phyloP scores from a whole-genome alignment of 1,140 invertebrate species.

The Nautilus pompilius region DNA sequence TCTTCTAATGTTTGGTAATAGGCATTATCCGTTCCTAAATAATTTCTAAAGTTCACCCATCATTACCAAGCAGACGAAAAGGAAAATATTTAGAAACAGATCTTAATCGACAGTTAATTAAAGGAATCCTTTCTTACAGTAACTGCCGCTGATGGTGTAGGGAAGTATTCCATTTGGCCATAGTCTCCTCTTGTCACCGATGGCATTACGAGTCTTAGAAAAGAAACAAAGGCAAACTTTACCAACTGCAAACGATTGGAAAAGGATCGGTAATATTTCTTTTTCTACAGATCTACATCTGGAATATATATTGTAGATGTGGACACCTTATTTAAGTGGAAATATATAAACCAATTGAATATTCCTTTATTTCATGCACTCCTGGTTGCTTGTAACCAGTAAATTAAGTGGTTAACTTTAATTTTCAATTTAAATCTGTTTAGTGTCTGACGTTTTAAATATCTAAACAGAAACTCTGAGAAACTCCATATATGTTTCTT shows the following conservation, averaged over 20 bases:
- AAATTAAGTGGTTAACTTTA: too few relatives aligned
- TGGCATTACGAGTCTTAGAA: neutral
- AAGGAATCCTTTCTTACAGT: neutral
- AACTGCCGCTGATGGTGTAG: neutral
- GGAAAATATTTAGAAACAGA: too few relatives aligned
- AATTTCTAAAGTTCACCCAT: too few relatives aligned
- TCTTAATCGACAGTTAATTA: too few relatives aligned
- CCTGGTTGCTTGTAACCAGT: neutral
- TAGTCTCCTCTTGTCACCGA: neutral
- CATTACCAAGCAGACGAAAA: too few relatives aligned
- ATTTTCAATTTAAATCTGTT: too few relatives aligned
- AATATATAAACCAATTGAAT: neutral
- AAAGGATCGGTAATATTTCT: neutral
- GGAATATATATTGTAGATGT: neutral
- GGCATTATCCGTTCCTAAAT: too few relatives aligned
- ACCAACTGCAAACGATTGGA: neutral
- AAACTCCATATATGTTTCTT: too few relatives aligned
- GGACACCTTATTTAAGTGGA: neutral
- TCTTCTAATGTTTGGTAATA: too few relatives aligned
- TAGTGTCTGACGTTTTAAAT: too few relatives aligned
- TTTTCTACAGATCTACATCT: neutral
- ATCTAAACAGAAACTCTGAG: too few relatives aligned
- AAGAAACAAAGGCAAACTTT: neutral
- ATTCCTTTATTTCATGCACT: neutral
- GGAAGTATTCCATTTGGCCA: neutral